Evolutionary conservation across 2,113 vertebrate species (phyloP).

Genomic region (Spilogale gracilis): DNA sequence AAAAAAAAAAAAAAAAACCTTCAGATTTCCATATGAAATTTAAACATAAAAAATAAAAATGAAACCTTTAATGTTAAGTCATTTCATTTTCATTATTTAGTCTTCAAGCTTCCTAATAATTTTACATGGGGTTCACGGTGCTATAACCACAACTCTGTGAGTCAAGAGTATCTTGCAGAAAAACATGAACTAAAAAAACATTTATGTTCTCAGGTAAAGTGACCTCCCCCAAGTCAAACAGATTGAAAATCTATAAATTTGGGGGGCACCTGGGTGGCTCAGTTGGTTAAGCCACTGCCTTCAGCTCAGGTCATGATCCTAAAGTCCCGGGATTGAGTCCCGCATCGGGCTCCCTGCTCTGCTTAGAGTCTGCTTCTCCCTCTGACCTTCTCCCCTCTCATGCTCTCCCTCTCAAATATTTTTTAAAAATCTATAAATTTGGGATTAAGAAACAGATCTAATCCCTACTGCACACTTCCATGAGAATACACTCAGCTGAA

Average conservation of each 20-base stretch:
- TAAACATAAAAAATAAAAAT: slow-evolving; percentile 24
- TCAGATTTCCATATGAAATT: not conserved
- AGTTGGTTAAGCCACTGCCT: too few relatives aligned
- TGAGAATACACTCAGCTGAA: not conserved
- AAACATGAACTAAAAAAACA: not conserved
- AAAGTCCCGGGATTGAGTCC: too few relatives aligned
- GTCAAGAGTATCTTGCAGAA: not conserved
- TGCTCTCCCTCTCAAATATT: too few relatives aligned
- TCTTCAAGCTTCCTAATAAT: slow-evolving; percentile 12
- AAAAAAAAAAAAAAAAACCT: too few relatives aligned
- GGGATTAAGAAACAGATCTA: not conserved
- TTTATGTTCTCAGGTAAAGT: not conserved
- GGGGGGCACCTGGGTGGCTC: too few relatives aligned
- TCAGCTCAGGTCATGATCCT: too few relatives aligned
- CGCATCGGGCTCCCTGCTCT: too few relatives aligned
- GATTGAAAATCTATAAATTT: not conserved
- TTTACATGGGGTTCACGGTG: not conserved
- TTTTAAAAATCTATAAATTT: not conserved
- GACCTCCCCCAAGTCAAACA: slow-evolving; percentile 28
- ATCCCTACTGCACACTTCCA: not conserved
- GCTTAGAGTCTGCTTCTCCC: too few relatives aligned
- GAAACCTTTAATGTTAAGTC: not conserved
- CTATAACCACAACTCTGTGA: not conserved
- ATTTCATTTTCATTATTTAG: slow-evolving; percentile 18
- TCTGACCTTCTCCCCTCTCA: too few relatives aligned